Evolutionary conservation across 2,797 vertebrate species (phyloP).

Genomic region (Acomys russatus): DNA sequence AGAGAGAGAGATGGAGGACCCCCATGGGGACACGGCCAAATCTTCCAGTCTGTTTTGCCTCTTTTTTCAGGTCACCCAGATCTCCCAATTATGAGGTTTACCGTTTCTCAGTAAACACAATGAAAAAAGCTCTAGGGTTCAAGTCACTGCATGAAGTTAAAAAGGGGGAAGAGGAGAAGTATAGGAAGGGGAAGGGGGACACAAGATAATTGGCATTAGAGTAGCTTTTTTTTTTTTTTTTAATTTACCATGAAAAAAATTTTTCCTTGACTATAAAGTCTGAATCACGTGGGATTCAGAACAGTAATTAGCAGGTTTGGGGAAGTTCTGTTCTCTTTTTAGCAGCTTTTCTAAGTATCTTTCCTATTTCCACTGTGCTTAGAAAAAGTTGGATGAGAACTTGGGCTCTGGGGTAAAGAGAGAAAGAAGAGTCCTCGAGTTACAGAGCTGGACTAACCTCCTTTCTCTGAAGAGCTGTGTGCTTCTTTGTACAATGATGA

Average conservation of each 20-base stretch:
- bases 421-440: conserved; percentile 78
- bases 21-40: background rate
- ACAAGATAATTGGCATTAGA: background rate
- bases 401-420: conserved; percentile 63
- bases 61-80: conserved; percentile 26
- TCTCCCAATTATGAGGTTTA: conserved; percentile 40
- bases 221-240: conserved; percentile 60
- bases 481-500: conserved; percentile 69
- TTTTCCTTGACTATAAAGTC: conserved; percentile 66
- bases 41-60: background rate
- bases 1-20: too few relatives aligned
- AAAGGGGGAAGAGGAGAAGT: too few relatives aligned
- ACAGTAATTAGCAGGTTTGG: conserved; percentile 37
- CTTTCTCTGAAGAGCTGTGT: conserved; percentile 75
- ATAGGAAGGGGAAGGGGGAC: background rate
- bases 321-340: conserved; percentile 68
- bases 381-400: conserved; percentile 70
- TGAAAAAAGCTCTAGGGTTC: conserved; percentile 50
- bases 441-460: conserved; percentile 68
- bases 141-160: conserved; percentile 21
- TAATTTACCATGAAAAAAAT: conserved; percentile 37
- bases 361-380: conserved; percentile 76
- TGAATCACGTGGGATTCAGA: conserved; percentile 11
- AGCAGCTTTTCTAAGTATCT: conserved; percentile 76
- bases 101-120: conserved; percentile 59